Percentiles rank a stretch among this genome's conserved stretches.
These are phyloP conservation scores for Hedychridium roseum DNA, from an alignment of 2,888 invertebrate species.

Conservation along the genomic window DNA sequence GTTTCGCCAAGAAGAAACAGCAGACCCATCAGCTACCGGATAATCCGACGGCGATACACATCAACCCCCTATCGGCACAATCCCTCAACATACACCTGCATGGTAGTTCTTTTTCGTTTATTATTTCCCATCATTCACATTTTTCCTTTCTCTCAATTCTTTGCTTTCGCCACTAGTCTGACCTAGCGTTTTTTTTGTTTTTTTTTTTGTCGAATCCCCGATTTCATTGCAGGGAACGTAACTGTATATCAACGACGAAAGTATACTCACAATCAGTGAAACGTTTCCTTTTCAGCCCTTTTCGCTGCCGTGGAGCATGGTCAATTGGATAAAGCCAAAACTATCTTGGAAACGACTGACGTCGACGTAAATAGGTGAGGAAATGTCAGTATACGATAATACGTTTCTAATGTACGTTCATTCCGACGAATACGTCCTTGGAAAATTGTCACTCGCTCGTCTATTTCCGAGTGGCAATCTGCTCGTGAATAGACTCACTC, in stretches of 20 bases:
- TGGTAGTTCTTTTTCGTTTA: conserved; percentile 44
- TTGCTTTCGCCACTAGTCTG: conserved; percentile 1
- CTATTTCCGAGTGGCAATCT: conserved; percentile 3
- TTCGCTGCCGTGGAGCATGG: conserved; percentile 97
- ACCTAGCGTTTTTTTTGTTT: conserved; percentile 1
- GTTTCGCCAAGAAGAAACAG: conserved; percentile 61
- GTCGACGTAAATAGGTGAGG: conserved; percentile 92
- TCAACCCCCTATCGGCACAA: conserved; percentile 58
- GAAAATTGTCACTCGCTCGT: neutral
- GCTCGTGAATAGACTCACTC: no score
- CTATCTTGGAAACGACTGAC: conserved; percentile 90
- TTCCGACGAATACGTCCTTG: no score
- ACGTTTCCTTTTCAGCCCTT: conserved; percentile 75
- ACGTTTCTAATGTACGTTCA: neutral
- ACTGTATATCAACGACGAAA: neutral
- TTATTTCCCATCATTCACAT: neutral
- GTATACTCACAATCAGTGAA: conserved; percentile 22
- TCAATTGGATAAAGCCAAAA: conserved; percentile 89
- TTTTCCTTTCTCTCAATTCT: conserved; percentile 62
- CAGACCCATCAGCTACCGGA: conserved; percentile 45
- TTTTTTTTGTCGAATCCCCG: neutral
- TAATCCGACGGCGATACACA: conserved; percentile 50
- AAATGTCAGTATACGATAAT: neutral
- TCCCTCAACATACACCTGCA: conserved; percentile 61
- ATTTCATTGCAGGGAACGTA: neutral